These are phyloP conservation scores for Tubiluchus corallicola DNA, from an alignment of 2,888 invertebrate species.

Conservation along the genomic window DNA sequence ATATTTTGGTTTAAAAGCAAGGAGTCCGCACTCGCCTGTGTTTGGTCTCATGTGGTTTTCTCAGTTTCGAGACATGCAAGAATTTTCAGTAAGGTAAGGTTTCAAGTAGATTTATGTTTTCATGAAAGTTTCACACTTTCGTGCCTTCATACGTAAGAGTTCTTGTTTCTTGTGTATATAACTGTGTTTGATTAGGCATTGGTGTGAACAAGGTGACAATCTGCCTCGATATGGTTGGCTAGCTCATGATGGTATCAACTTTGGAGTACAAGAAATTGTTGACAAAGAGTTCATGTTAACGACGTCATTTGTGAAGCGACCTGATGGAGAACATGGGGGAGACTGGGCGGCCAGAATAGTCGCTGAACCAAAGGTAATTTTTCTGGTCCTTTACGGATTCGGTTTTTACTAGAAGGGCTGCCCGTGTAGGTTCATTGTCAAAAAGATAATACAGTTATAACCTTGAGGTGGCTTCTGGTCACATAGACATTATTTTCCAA, in stretches of 20 bases:
- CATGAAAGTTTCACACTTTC: no score
- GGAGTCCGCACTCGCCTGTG: slow-evolving; percentile 68
- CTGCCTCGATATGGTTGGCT: slow-evolving; percentile 69
- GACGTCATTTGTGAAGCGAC: slow-evolving; percentile 72
- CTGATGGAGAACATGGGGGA: slow-evolving; percentile 60
- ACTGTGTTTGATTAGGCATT: no score
- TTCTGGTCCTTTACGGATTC: no score
- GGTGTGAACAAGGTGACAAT: slow-evolving; percentile 75
- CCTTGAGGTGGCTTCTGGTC: no score
- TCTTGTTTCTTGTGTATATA: no score
- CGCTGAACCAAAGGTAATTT: slow-evolving; percentile 37
- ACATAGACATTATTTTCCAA: no score
- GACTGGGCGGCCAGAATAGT: slow-evolving; percentile 77
- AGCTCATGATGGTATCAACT: slow-evolving; percentile 74
- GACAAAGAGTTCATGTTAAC: slow-evolving; percentile 50
- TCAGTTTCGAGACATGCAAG: slow-evolving; percentile 29
- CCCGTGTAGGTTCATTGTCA: no score
- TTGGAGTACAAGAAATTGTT: slow-evolving; percentile 71
- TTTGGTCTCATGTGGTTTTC: slow-evolving; percentile 95
- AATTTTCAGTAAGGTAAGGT: neutral
- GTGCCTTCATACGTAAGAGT: no score
- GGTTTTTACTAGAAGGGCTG: neutral
- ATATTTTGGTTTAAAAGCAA: slow-evolving; percentile 68
- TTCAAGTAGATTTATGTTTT: no score
- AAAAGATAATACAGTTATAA: no score